Evolutionary conservation across 2,888 invertebrate genomes (phyloP).

Genomic region (Leptodirus hochenwartii): DNA sequence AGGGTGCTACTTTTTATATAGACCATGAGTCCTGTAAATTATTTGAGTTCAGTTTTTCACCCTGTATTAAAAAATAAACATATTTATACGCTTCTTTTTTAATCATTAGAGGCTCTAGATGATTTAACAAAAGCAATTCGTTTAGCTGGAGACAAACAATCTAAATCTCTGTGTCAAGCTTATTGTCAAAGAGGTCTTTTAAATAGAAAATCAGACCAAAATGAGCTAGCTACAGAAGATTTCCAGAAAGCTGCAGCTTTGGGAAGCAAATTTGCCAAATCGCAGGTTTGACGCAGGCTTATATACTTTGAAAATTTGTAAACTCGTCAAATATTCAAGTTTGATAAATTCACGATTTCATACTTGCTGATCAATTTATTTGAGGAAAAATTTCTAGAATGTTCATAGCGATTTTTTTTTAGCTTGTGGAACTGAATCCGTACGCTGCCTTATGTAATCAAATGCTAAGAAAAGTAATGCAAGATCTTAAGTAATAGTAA

Average conservation of each 20-base stretch:
- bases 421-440: slow-evolving; percentile 77
- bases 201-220: slow-evolving; percentile 44
- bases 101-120: slow-evolving; percentile 42
- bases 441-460: slow-evolving; percentile 92
- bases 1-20: too few relatives aligned
- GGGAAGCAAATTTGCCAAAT: slow-evolving; percentile 76
- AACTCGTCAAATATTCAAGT: slow-evolving; percentile 3
- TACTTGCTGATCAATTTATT: background rate
- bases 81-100: too few relatives aligned
- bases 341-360: slow-evolving; percentile 3
- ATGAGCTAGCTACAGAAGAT: slow-evolving; percentile 52
- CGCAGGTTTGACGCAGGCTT: slow-evolving; percentile 37
- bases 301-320: slow-evolving; percentile 5
- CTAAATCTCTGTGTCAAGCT: slow-evolving; percentile 50
- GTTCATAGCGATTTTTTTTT: slow-evolving; percentile 18
- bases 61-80: too few relatives aligned
- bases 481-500: slow-evolving; percentile 18
- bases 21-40: too few relatives aligned
- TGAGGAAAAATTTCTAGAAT: background rate
- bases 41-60: too few relatives aligned
- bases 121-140: slow-evolving; percentile 61
- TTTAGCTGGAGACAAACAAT: slow-evolving; percentile 32
- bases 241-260: slow-evolving; percentile 62
- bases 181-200: slow-evolving; percentile 72
- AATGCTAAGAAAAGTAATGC: slow-evolving; percentile 71